These are phyloP conservation scores for Drosophila nr. fundita DNA, from an alignment of 2,888 invertebrate genomes.

Conservation along the genomic window DNA sequence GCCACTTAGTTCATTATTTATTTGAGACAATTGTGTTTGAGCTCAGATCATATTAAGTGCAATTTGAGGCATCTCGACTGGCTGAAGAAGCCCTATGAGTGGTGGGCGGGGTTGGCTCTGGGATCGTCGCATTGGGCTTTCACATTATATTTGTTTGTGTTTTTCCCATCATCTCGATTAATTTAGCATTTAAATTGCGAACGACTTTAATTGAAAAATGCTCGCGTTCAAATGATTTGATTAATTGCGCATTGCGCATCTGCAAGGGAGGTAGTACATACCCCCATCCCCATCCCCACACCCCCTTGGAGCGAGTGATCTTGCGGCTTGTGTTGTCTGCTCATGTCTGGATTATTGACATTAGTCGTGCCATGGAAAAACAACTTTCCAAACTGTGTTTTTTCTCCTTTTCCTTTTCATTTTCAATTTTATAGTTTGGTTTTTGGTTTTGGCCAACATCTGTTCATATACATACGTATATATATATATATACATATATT, in stretches of 20 bases:
- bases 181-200: slow-evolving; percentile 50
- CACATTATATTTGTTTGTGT: neutral
- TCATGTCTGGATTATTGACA: slow-evolving; percentile 29
- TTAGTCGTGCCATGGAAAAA: slow-evolving; percentile 34
- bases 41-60: slow-evolving; percentile 32
- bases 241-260: slow-evolving; percentile 57
- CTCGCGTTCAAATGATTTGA: slow-evolving; percentile 50
- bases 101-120: neutral
- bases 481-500: neutral
- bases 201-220: slow-evolving; percentile 53
- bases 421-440: no score
- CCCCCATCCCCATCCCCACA: neutral
- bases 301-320: slow-evolving; percentile 6
- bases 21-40: slow-evolving; percentile 38
- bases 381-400: slow-evolving; percentile 36
- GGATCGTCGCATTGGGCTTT: neutral
- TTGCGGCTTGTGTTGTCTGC: slow-evolving; percentile 40
- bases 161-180: slow-evolving; percentile 5
- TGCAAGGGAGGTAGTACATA: neutral
- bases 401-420: neutral
- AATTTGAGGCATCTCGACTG: slow-evolving; percentile 23
- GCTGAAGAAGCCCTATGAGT: slow-evolving; percentile 39
- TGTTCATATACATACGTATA: neutral
- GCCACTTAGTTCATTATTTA: slow-evolving; percentile 1
- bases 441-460: neutral